Percentiles rank a stretch among this genome's conserved stretches.
Conservation (phyloP, 35 echinoderm and acorn worm species). For the Apostichopus japonicus region DNA sequence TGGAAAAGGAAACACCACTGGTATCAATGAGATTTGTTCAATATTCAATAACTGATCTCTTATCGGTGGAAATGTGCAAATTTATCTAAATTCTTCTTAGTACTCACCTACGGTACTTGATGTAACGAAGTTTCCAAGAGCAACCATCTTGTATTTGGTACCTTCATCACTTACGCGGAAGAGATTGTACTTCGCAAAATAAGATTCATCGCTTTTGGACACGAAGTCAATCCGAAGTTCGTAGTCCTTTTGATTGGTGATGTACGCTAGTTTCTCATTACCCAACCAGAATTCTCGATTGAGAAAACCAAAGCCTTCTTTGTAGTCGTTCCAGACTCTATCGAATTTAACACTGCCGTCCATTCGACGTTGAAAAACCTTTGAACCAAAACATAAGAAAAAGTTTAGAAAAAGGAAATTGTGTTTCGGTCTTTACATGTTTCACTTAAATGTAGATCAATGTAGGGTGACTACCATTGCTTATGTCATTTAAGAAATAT, state of each 20-base stretch:
- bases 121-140: not conserved
- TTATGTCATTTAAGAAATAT: too few species aligned
- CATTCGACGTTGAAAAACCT: not conserved
- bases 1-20: too few species aligned
- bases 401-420: too few species aligned
- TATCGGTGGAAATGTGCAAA: too few species aligned
- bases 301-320: too few species aligned
- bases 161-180: conserved; percentile 1
- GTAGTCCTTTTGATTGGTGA: not conserved
- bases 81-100: too few species aligned
- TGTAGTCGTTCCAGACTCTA: not conserved
- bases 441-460: too few species aligned
- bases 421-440: too few species aligned
- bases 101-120: not conserved
- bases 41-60: too few species aligned
- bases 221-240: not conserved
- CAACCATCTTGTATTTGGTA: not conserved
- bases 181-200: not conserved
- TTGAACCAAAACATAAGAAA: not conserved
- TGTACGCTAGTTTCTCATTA: not conserved
- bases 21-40: too few species aligned
- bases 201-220: not conserved
- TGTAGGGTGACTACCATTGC: too few species aligned
- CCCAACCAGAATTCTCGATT: not conserved
- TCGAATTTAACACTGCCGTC: not conserved